Conservation (phyloP, 1,140 invertebrate species). For the Zaprionus africanus region DNA sequence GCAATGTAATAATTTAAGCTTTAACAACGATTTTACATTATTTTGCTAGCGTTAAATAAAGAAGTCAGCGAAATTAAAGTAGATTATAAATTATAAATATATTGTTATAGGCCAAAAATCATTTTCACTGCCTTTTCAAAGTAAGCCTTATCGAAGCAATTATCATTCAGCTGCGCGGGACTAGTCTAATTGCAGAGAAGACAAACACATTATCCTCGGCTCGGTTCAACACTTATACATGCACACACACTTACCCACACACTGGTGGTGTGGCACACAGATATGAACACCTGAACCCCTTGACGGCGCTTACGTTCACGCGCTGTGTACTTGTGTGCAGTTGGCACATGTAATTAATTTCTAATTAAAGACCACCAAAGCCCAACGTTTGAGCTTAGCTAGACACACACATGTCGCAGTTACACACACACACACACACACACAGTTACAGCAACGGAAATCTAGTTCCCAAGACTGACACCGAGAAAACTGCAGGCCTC, state of each 20-base stretch:
- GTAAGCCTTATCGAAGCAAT: conserved; percentile 4
- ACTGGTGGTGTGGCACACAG: not conserved
- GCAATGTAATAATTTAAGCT: not conserved
- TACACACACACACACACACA: conserved; percentile 6
- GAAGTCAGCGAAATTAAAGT: too few relatives aligned
- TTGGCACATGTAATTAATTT: conserved; percentile 58
- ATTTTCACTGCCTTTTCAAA: not conserved
- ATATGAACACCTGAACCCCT: not conserved
- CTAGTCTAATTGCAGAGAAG: conserved; percentile 1
- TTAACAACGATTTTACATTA: not conserved
- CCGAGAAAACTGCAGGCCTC: not conserved
- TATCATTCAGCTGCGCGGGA: not conserved
- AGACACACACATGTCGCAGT: not conserved
- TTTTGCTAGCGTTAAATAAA: too few relatives aligned
- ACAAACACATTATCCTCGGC: conserved; percentile 1
- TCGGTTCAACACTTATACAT: not conserved
- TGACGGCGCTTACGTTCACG: conserved; percentile 4
- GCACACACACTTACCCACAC: not conserved
- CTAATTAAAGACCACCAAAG: conserved; percentile 55
- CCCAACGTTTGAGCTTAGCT: conserved; percentile 20
- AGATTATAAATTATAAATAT: too few relatives aligned
- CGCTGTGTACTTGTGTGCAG: conserved; percentile 8
- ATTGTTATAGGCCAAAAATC: not conserved
- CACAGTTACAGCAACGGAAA: not conserved
- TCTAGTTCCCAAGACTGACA: conserved; percentile 1